Base-by-base conservation (phyloP, 2,888 invertebrate genomes). In the Smittia sp. region DNA sequence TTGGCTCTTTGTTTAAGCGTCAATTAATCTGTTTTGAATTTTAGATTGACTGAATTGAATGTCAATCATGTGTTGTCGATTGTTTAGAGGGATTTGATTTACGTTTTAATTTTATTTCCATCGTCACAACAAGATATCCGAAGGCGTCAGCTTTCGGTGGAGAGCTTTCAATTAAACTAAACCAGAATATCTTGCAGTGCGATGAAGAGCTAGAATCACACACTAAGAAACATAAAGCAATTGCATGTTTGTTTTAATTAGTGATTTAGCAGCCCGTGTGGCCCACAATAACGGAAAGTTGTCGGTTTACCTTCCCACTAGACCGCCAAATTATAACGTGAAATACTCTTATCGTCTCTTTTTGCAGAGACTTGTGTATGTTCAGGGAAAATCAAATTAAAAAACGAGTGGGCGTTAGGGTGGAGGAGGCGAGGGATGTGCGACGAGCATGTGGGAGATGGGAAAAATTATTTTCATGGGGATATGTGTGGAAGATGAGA, bases 211-310 rank as follows among this genome's bases (percentile, higher is more conserved):
- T 72, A 72, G 15, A 24, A 38, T 72, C 62, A 72, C 58, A 72
- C 72, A 72, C 52, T 54, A 70, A 72, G 54, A 41, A 68, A 52
- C 46, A 52, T n/a, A 63, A 63, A 63, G 27, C 27, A 63, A 27
- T 63, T 63, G 63, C 24, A 63, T 63, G 27, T 63, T 63, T 67
- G 39, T n/a, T 3, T 22, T 38, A 67, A 67, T 58, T 58, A 58
- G 72, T 73, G 72, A 74, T 74, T 74, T 74, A 75, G 74, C 73
- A 74, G 81, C 81, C 72, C 32, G 72, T 81, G 79, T 81, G 87
- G 86, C 85, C 86, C 84, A 87, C 87, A 87, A 86, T 86, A 87
- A 87, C 87, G 87, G 87, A 86, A 86, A 86, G 86, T 86, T 87
- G 87, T 84, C 85, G 80, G 79, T 82, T 82, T 82, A 82, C 82